A percentile compares a stretch with the other conserved stretches of the same genome.
phyloP scores from a whole-genome alignment of 1,140 invertebrate genomes.

The Bradynema listronoti region DNA sequence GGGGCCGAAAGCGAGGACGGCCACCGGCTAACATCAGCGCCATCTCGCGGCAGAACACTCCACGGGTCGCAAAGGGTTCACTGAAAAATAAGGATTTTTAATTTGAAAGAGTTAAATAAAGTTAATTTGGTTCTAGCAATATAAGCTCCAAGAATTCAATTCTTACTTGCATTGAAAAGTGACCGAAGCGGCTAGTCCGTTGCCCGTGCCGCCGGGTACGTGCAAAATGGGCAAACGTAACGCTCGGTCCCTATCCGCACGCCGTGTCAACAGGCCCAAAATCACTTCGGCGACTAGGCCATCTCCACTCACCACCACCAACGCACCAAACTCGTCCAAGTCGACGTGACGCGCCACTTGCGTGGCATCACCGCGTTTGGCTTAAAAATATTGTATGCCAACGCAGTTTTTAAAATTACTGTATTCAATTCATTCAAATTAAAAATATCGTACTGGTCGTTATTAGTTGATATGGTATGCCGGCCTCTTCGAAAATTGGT shows the following conservation, averaged over 20 bases:
- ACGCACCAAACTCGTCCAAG: constrained; percentile 48
- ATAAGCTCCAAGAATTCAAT: too few species aligned
- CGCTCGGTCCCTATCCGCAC: constrained; percentile 32
- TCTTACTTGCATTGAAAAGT: constrained; percentile 36
- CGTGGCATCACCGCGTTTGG: constrained; percentile 59
- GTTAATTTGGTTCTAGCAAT: too few species aligned
- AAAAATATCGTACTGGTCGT: constrained; percentile 58
- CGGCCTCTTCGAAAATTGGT: constrained; percentile 59
- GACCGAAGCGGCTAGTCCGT: constrained; percentile 43
- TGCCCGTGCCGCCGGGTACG: constrained; percentile 46
- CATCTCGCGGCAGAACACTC: constrained; percentile 39
- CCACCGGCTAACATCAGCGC: constrained; percentile 34
- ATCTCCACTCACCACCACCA: constrained; percentile 44
- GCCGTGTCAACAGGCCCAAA: constrained; percentile 31
- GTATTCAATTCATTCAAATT: constrained; percentile 11
- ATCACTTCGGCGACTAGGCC: constrained; percentile 44
- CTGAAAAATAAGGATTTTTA: constrained; percentile 21
- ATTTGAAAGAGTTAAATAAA: constrained; percentile 3
- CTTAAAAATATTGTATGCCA: constrained; percentile 50
- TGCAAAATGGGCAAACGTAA: constrained; percentile 43
- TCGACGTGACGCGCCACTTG: constrained; percentile 58
- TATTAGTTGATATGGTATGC: constrained; percentile 55
- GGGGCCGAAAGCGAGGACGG: constrained; percentile 27
- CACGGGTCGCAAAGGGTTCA: constrained; percentile 47
- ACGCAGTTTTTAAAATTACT: constrained; percentile 2